Conservation (phyloP, 2,113 vertebrate species). For the Mixornis gularis region DNA sequence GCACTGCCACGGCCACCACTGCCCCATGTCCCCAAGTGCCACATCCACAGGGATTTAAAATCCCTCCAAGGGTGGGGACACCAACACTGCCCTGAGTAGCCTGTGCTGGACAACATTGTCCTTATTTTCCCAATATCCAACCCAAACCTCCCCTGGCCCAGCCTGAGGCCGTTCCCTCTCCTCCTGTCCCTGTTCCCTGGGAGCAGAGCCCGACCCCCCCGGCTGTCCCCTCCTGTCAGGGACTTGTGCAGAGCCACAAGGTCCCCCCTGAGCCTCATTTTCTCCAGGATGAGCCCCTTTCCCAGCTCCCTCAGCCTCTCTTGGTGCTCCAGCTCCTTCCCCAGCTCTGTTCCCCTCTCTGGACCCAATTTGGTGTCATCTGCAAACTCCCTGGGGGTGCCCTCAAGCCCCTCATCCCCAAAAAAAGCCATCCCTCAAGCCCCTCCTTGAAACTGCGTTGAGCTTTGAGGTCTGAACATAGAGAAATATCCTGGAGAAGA, state of each 20-base stretch:
- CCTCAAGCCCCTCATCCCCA: not conserved
- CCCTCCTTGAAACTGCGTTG: not conserved
- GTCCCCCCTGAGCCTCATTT: not conserved
- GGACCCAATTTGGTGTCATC: not conserved
- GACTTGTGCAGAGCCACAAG: not conserved
- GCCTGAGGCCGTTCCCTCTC: not conserved
- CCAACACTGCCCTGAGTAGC: not conserved
- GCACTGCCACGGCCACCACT: not conserved
- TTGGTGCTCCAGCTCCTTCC: not conserved
- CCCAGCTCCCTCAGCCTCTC: not conserved
- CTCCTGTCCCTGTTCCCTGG: not conserved
- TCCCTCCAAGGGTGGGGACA: not conserved
- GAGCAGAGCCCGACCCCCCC: not conserved
- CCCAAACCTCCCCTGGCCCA: rapidly evolving
- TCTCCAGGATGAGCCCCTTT: not conserved
- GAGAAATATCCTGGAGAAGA: not conserved
- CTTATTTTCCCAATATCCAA: not conserved
- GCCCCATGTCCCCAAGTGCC: not conserved
- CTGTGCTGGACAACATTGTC: not conserved
- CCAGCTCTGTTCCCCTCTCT: rapidly evolving
- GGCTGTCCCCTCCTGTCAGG: not conserved
- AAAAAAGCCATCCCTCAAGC: not conserved
- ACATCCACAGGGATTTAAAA: not conserved
- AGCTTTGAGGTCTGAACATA: not conserved
- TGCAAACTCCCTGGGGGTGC: not conserved